Evolutionary conservation across 2,113 vertebrate genomes (phyloP).

Genomic region (Pitta sordida): DNA sequence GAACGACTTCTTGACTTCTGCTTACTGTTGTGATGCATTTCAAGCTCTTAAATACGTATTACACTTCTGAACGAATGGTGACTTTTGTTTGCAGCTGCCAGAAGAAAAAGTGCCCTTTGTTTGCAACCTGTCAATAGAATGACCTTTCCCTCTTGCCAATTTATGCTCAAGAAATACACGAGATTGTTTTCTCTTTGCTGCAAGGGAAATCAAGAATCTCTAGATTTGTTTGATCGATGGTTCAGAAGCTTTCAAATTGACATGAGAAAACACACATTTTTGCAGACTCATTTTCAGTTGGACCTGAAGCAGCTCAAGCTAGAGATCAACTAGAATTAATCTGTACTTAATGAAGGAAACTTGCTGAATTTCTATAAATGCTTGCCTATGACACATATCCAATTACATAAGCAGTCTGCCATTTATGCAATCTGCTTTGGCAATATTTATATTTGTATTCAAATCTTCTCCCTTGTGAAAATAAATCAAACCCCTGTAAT

Average conservation of each 20-base stretch:
- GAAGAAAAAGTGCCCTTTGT: constrained; percentile 40
- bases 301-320: neutral
- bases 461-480: constrained; percentile 22
- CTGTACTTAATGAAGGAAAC: constrained; percentile 45
- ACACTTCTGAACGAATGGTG: neutral
- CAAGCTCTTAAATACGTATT: neutral
- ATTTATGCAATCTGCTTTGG: constrained; percentile 43
- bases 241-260: constrained; percentile 13
- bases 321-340: constrained; percentile 45
- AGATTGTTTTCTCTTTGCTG: constrained; percentile 14
- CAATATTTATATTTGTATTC: constrained; percentile 54
- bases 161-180: constrained; percentile 21
- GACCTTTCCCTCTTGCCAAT: constrained; percentile 38
- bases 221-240: constrained; percentile 45
- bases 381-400: constrained; percentile 23
- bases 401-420: constrained; percentile 17
- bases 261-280: constrained; percentile 20
- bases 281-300: constrained; percentile 46
- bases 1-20: neutral
- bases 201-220: constrained; percentile 5
- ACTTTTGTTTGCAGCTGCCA: constrained; percentile 35
- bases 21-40: neutral
- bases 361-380: constrained; percentile 36
- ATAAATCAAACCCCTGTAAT: constrained; percentile 24
- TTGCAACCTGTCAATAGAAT: constrained; percentile 33